These are phyloP conservation scores for Ceratosolen fusciceps DNA, from an alignment of 1,140 invertebrate species.

Conservation along the genomic window DNA sequence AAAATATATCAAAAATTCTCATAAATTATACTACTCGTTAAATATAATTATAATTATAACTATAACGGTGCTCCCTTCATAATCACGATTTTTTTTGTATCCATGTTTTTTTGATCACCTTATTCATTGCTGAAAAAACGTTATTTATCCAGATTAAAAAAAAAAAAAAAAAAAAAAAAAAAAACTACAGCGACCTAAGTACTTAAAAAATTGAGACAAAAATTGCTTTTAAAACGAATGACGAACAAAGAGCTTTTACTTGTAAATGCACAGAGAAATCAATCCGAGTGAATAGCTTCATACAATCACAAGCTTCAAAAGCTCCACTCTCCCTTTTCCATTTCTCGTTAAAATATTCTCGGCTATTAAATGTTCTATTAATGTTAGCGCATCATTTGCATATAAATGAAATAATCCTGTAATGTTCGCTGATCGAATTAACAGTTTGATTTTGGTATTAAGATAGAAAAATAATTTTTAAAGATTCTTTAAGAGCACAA, in stretches of 20 bases:
- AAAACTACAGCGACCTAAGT: too few relatives aligned
- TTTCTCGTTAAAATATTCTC: not conserved
- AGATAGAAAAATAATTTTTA: not conserved
- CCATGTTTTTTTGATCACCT: not conserved
- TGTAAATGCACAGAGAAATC: not conserved
- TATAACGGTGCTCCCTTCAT: not conserved
- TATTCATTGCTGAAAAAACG: not conserved
- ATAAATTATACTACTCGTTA: too few relatives aligned
- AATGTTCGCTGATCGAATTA: not conserved
- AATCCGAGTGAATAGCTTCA: not conserved
- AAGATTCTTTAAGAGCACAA: too few relatives aligned
- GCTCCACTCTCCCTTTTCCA: not conserved
- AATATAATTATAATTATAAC: too few relatives aligned
- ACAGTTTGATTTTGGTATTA: too few relatives aligned
- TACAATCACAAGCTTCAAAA: not conserved
- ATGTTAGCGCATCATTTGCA: not conserved
- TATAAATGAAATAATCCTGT: not conserved
- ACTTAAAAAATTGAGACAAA: not conserved
- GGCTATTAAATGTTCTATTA: not conserved
- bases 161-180: too few relatives aligned
- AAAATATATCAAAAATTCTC: not conserved
- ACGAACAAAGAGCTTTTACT: not conserved
- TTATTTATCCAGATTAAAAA: not conserved
- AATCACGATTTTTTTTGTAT: not conserved
- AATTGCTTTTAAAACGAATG: conserved; percentile 3